phyloP scores from a whole-genome alignment of 2,797 vertebrate genomes.

The Micropoecilia bifurca region DNA sequence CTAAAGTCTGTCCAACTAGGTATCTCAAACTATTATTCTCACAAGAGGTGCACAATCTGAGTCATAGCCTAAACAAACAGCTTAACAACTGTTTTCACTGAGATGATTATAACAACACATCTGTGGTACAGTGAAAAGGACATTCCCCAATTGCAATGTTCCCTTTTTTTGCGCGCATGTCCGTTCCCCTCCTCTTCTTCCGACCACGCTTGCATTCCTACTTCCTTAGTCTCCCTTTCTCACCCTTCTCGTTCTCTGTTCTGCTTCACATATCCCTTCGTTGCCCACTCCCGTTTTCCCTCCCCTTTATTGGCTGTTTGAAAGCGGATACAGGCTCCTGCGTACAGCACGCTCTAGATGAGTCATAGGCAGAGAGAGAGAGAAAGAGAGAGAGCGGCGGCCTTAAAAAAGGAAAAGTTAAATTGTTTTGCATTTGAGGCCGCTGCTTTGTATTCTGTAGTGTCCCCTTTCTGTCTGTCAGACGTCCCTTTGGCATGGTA shows the following conservation, averaged over 20 bases:
- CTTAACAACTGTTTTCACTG: constrained; percentile 37
- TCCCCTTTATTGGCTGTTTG: constrained; percentile 27
- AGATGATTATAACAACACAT: constrained; percentile 43
- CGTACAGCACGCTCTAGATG: constrained; percentile 23
- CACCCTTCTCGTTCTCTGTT: constrained; percentile 65
- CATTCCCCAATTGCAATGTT: constrained; percentile 45
- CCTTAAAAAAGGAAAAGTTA: constrained; percentile 19
- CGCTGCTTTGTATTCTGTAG: constrained; percentile 49
- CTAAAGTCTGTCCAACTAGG: constrained; percentile 23
- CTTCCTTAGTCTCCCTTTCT: constrained; percentile 60
- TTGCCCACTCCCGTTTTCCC: constrained; percentile 31
- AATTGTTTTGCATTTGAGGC: constrained; percentile 22
- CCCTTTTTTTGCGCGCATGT: constrained; percentile 22
- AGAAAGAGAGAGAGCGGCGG: constrained; percentile 22
- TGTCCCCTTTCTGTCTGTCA: constrained; percentile 30
- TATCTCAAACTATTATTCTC: constrained; percentile 14
- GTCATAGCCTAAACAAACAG: constrained; percentile 17
- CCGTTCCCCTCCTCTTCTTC: constrained; percentile 63
- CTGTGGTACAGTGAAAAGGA: constrained; percentile 33
- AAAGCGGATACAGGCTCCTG: constrained; percentile 35
- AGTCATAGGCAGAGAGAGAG: constrained; percentile 10
- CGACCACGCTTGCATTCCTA: constrained; percentile 68
- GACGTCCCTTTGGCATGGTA: constrained; percentile 45
- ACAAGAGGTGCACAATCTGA: constrained; percentile 15
- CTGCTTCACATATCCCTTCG: constrained; percentile 55